These are phyloP conservation scores for Catharus bicknelli DNA, from an alignment of 2,113 vertebrate species.

Conservation along the genomic window DNA sequence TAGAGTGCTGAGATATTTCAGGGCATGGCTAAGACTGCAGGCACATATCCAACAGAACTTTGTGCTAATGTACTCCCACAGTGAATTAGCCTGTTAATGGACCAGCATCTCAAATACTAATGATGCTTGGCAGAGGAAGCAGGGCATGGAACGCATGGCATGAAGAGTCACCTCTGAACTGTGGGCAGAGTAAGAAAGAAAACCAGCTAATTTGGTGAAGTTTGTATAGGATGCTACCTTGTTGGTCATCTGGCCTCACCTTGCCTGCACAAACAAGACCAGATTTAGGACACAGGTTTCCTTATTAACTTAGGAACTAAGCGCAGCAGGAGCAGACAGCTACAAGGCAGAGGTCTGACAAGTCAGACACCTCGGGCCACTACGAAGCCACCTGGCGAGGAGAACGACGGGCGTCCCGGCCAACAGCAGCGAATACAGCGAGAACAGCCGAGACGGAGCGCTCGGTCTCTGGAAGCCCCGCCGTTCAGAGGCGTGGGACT, in stretches of 20 bases:
- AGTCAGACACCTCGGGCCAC: background rate
- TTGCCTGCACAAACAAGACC: fast-evolving
- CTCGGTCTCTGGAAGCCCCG: fast-evolving
- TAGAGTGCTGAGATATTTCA: background rate
- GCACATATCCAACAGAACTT: background rate
- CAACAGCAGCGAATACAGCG: fast-evolving
- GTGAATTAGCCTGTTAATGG: background rate
- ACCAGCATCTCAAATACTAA: background rate
- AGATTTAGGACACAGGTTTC: background rate
- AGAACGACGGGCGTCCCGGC: fast-evolving
- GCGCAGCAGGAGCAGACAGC: background rate
- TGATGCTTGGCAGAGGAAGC: background rate
- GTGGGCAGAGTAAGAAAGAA: background rate
- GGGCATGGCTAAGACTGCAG: background rate
- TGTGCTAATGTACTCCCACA: background rate
- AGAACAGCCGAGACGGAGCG: background rate
- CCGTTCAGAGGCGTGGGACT: background rate
- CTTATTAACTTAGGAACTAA: background rate
- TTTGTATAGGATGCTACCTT: background rate
- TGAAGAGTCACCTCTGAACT: background rate
- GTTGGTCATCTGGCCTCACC: too few relatives aligned
- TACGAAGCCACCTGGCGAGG: fast-evolving
- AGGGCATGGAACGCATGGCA: background rate
- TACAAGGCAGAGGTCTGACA: background rate
- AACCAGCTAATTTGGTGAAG: fast-evolving